Evolutionary conservation across 2,888 invertebrate genomes (phyloP).

Genomic region (Polymixis lichenea): DNA sequence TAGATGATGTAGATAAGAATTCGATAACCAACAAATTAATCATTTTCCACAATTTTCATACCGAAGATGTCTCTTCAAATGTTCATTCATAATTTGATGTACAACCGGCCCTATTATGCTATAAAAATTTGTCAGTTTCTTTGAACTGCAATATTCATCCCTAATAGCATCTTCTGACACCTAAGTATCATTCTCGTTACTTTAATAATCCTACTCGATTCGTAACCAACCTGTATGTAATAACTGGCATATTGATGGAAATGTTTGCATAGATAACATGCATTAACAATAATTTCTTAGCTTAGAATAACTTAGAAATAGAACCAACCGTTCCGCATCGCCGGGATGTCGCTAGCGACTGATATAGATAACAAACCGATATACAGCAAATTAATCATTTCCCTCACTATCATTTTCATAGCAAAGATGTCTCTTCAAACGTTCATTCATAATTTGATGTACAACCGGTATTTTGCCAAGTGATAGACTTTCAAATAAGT

Average conservation of each 20-base stretch:
- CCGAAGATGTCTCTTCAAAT: conserved; percentile 19
- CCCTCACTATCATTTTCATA: conserved; percentile 24
- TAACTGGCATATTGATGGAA: conserved; percentile 18
- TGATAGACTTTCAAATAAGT: not conserved
- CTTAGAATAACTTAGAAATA: conserved; percentile 16
- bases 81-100: conserved; percentile 3
- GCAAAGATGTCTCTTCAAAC: conserved; percentile 20
- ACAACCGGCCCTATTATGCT: conserved; percentile 2
- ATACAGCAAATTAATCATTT: conserved; percentile 36
- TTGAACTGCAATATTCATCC: no score
- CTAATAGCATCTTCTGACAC: no score
- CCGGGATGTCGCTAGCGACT: conserved; percentile 15
- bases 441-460: conserved; percentile 5
- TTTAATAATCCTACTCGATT: conserved; percentile 11
- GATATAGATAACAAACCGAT: conserved; percentile 39
- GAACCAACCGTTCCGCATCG: conserved; percentile 28
- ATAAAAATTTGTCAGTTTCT: no score
- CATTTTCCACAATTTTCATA: conserved; percentile 29
- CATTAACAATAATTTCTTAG: conserved; percentile 31
- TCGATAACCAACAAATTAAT: conserved; percentile 39
- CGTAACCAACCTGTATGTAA: conserved; percentile 24
- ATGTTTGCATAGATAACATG: conserved; percentile 32
- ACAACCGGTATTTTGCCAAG: conserved; percentile 5
- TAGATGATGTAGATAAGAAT: conserved; percentile 24
- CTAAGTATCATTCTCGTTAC: conserved; percentile 8